Conservation (phyloP, 2,888 invertebrate species). For the Steinernema carpocapsae region DNA sequence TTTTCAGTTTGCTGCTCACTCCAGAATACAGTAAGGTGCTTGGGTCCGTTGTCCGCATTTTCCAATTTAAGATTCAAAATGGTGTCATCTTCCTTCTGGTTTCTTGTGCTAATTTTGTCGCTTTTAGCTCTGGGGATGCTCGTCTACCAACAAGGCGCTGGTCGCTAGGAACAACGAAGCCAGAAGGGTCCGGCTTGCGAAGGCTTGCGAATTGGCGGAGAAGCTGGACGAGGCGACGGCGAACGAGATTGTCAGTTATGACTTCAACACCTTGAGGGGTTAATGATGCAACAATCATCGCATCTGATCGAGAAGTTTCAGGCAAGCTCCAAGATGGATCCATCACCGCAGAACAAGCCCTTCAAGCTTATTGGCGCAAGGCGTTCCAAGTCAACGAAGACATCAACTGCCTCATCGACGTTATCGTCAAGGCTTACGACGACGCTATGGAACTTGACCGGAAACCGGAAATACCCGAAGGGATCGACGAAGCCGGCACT, state of each 20-base stretch:
- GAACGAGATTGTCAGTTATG: background rate
- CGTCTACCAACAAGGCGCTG: slow-evolving; percentile 6
- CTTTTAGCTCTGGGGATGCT: slow-evolving; percentile 17
- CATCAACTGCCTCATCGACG: slow-evolving; percentile 63
- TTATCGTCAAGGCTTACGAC: slow-evolving; percentile 56
- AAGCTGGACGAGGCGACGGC: background rate
- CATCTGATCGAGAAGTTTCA: too few species aligned
- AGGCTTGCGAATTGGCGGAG: background rate
- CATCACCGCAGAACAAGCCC: slow-evolving; percentile 55
- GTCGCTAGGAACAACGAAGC: background rate
- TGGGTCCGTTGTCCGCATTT: background rate
- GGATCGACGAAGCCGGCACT: slow-evolving; percentile 59
- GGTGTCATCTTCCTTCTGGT: background rate
- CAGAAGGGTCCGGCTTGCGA: background rate
- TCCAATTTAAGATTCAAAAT: background rate
- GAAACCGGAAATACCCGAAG: slow-evolving; percentile 46
- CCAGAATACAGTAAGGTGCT: too few species aligned
- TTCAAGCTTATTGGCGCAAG: slow-evolving; percentile 60
- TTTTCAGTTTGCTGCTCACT: too few species aligned
- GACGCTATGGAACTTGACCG: slow-evolving; percentile 55
- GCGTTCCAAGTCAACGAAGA: slow-evolving; percentile 58
- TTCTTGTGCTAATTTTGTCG: background rate
- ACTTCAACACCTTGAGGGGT: background rate
- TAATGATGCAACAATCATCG: background rate
- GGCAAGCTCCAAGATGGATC: slow-evolving; percentile 57